These are phyloP conservation scores for Onchidella celtica DNA, from an alignment of 2,888 invertebrate species.

Conservation along the genomic window DNA sequence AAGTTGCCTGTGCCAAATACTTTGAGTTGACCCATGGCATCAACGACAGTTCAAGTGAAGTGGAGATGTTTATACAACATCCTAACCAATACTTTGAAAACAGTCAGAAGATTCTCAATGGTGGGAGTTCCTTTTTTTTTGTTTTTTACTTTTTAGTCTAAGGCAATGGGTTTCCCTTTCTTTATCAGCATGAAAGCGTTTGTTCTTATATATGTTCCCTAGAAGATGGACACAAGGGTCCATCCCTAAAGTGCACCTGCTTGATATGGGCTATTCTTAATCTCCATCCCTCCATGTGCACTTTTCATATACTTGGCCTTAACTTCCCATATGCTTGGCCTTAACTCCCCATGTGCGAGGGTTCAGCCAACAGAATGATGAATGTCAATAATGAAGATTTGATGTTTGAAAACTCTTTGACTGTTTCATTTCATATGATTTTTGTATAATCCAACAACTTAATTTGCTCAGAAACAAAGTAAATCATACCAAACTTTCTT, in stretches of 20 bases:
- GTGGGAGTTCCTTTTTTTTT: no score
- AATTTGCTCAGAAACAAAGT: no score
- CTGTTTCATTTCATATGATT: no score
- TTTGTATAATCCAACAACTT: no score
- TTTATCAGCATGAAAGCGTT: not conserved
- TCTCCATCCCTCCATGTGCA: not conserved
- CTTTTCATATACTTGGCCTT: not conserved
- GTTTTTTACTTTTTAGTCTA: not conserved
- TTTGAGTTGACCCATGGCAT: constrained; percentile 82
- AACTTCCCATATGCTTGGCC: not conserved
- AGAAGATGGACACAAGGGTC: not conserved
- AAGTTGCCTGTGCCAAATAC: constrained; percentile 93
- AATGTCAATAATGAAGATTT: no score
- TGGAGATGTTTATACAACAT: constrained; percentile 82
- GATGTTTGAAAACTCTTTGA: no score
- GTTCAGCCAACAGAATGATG: no score
- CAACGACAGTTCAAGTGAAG: constrained; percentile 60
- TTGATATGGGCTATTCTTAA: not conserved
- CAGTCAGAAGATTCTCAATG: constrained; percentile 78
- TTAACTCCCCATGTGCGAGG: no score
- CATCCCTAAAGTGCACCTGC: not conserved
- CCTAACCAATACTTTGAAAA: constrained; percentile 96
- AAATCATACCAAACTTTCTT: no score
- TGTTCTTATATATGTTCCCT: not conserved
- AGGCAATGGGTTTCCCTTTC: no score